phyloP scores from a whole-genome alignment of 2,113 vertebrate genomes.

The Pluvianellus socialis region DNA sequence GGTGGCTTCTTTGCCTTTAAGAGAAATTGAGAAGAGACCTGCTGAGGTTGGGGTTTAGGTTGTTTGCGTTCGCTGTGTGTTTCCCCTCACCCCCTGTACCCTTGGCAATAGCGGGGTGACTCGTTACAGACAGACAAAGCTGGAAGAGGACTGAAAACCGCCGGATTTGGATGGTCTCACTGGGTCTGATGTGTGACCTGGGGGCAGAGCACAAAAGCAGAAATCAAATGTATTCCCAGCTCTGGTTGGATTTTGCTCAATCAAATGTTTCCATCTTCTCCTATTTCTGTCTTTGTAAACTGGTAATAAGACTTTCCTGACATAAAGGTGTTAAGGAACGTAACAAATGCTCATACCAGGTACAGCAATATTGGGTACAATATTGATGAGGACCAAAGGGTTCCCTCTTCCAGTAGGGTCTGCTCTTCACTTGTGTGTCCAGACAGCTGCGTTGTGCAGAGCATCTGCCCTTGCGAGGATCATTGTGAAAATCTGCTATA shows the following conservation, averaged over 20 bases:
- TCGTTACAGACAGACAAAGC: not conserved
- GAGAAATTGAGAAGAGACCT: not conserved
- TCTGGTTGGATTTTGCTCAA: not conserved
- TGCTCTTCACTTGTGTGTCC: not conserved
- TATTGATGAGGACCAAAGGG: not conserved
- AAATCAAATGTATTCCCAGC: not conserved
- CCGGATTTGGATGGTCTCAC: not conserved
- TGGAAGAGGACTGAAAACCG: not conserved
- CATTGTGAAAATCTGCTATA: too few species aligned
- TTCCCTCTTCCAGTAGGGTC: not conserved
- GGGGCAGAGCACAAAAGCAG: not conserved
- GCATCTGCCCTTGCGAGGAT: not conserved
- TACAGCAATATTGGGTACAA: not conserved
- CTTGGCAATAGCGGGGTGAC: not conserved
- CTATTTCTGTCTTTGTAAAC: not conserved
- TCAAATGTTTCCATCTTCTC: not conserved
- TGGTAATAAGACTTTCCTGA: not conserved
- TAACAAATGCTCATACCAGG: rapidly evolving
- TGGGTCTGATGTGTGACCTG: not conserved
- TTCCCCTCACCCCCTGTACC: not conserved
- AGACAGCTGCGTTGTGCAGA: not conserved
- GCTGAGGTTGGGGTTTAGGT: not conserved
- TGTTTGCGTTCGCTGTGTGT: not conserved
- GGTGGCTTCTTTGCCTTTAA: not conserved
- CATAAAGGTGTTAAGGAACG: not conserved